Evolutionary conservation across 2,888 invertebrate genomes (phyloP), one percentile per base, ranked within the genome.

Genomic region (Gnatocerus cornutus): DNA sequence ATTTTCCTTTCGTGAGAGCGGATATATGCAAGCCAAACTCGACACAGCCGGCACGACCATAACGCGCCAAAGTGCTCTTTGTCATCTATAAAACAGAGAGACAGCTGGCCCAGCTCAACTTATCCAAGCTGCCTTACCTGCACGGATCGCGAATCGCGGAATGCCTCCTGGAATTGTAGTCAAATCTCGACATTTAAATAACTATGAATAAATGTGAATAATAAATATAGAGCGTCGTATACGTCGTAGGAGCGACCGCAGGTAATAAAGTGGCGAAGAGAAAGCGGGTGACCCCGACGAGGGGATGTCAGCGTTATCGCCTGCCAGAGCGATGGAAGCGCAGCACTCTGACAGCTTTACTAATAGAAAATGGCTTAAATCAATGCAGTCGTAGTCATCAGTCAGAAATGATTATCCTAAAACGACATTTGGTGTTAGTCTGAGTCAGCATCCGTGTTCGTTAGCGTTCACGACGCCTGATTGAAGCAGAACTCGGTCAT

Each of bases 1-100:
- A 71, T 73, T 73, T 69, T 68, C 63, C 37, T 56, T 71, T 65
- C 50, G 69, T 43, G 67, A 58, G 72, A 68, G 73, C 63, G 74
- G 76, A 76, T 74, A 74, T 78, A 78, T 78, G 77, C 77, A 79
- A 76, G 75, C 73, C 76, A 73, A 72, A 68, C 71, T 71, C 72
- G 74, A 73, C 76, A 76, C 82, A 80, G 81, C 79, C 81, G 80
- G 81, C 76, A 74, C 74, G 75, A 79, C 78, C 77, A 79, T 81
- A 81, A 81, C 80, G 74, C 77, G 78, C 76, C 76, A 77, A 81
- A 81, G 78, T 80, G 80, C 80, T 81, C 80, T 81, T 81, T 81
- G 81, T 80, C 81, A 80, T 81, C 81, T 81, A 82, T 82, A 82
- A 82, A 82, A 81, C 79, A 78, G 77, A 77, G 81, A 81, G 81